Evolutionary conservation across 2,888 invertebrate species (phyloP).

Genomic region (Synanthedon vespiformis): DNA sequence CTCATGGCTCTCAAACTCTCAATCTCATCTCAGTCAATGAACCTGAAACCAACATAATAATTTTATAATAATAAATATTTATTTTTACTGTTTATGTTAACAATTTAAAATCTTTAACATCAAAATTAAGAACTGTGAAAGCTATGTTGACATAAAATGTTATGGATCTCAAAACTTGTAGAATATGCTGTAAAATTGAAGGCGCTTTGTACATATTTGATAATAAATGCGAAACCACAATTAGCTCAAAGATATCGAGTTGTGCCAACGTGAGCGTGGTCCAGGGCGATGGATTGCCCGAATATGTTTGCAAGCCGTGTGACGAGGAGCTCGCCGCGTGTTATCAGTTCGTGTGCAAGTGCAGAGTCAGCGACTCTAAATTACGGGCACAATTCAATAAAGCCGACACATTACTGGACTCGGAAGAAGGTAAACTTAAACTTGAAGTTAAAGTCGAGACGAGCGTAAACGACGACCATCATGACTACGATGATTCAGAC

Average conservation of each 20-base stretch:
- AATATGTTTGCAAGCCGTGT: slow-evolving; percentile 31
- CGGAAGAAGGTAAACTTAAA: slow-evolving; percentile 13
- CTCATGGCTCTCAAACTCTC: too few species aligned
- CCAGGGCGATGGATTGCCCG: slow-evolving; percentile 37
- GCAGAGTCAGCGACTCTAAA: slow-evolving; percentile 36
- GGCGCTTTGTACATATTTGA: slow-evolving; percentile 28
- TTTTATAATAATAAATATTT: too few species aligned
- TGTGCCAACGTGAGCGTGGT: slow-evolving; percentile 29
- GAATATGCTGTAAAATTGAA: slow-evolving; percentile 33
- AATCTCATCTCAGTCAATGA: too few species aligned
- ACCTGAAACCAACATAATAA: too few species aligned
- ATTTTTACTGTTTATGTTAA: too few species aligned
- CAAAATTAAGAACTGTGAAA: too few species aligned
- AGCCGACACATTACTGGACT: slow-evolving; percentile 1
- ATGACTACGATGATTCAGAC: slow-evolving; percentile 9
- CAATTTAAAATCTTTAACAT: too few species aligned
- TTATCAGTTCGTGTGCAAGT: slow-evolving; percentile 37
- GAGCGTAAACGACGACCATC: slow-evolving; percentile 11
- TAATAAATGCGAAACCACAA: slow-evolving; percentile 12
- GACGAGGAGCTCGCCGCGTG: slow-evolving; percentile 25
- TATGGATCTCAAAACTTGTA: slow-evolving; percentile 33
- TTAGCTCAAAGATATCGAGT: slow-evolving; percentile 31
- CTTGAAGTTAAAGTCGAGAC: slow-evolving; percentile 28
- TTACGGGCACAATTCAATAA: slow-evolving; percentile 17
- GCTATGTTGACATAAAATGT: background rate